A percentile compares a stretch with the other conserved stretches of the same genome.
Evolutionary conservation across 2,113 vertebrate genomes (phyloP).

Genomic region (Aix galericulata): DNA sequence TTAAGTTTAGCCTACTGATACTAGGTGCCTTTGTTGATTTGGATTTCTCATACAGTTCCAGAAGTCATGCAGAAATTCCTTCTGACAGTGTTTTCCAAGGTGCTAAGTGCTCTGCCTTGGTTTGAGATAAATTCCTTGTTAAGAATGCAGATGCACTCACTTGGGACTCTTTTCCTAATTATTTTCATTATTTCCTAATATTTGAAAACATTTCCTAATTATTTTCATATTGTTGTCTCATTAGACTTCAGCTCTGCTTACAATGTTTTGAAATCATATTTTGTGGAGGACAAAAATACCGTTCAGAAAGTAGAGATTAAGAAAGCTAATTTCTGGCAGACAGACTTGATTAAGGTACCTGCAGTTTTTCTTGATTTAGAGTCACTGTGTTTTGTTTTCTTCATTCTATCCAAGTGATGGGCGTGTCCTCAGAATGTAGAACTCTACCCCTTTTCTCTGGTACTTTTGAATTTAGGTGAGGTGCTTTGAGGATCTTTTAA

Average conservation of each 20-base stretch:
- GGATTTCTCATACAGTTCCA: neutral
- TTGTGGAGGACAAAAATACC: neutral
- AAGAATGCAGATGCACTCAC: neutral
- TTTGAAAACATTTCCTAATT: accelerated
- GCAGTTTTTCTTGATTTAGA: neutral
- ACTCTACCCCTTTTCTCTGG: neutral
- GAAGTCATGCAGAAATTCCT: neutral
- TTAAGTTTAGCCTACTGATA: neutral
- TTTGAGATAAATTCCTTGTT: neutral
- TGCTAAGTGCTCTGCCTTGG: neutral
- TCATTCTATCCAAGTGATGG: neutral
- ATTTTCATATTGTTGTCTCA: neutral
- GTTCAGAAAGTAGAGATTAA: neutral
- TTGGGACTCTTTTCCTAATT: neutral
- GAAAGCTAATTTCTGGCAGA: neutral
- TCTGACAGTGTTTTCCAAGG: neutral
- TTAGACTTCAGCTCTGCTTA: neutral
- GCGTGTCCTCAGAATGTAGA: accelerated
- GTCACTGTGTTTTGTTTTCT: neutral
- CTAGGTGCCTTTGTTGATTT: neutral
- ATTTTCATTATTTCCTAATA: neutral
- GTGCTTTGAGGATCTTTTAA: neutral
- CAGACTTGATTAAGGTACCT: too few species aligned
- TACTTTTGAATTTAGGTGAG: neutral
- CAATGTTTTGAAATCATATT: neutral